Base-by-base conservation (phyloP, 2,797 vertebrate species). In the Apogon talboti region DNA sequence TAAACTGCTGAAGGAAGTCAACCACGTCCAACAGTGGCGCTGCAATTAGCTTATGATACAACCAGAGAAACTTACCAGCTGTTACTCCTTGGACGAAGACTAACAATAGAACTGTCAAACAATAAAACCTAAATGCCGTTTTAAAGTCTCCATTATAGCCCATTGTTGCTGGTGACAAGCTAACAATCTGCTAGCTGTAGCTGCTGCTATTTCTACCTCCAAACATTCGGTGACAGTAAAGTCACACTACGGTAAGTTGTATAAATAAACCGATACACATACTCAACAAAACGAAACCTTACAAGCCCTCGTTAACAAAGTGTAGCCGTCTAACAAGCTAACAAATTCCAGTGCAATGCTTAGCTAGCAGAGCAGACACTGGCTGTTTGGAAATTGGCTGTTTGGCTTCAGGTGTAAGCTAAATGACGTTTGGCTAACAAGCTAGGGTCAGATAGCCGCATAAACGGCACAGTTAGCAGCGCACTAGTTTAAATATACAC, bases 51-150 rank as follows among this genome's bases (percentile, higher is more conserved):
- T 0, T 2, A 7, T 8, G 10, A 4, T 0, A 50, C 2, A 28
- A 37, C 35, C 45, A 19, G 7, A 15, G 3, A 24, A 1, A 88
- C 93, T 92, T 68, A 95, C 94, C 94, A 66, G 91, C 87, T 75
- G 81, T 64, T 67, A 87, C 30, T 67, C 75, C 78, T 50, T 68
- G 55, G 42, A 59, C 40, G 60, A 86, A 53, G 61, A 91, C 42
- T 8, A 92, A 3, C 28, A 92, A 55, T n/a, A 93, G 18, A 24
- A 92, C 13, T 13, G 81, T 59, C 14, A 86, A 41, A 13, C 86
- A 13, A 70, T 59, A 90, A 61, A 86, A 67, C 18, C 51, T 78
- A 38, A 52, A 78, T 5, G 69, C 30, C 7, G 76, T 74, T 59
- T 82, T 91, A 47, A 84, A 76, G 61, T 41, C 74, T 51, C 62